Base-by-base conservation (phyloP, 2,113 vertebrate species). In the Petroica traversi region DNA sequence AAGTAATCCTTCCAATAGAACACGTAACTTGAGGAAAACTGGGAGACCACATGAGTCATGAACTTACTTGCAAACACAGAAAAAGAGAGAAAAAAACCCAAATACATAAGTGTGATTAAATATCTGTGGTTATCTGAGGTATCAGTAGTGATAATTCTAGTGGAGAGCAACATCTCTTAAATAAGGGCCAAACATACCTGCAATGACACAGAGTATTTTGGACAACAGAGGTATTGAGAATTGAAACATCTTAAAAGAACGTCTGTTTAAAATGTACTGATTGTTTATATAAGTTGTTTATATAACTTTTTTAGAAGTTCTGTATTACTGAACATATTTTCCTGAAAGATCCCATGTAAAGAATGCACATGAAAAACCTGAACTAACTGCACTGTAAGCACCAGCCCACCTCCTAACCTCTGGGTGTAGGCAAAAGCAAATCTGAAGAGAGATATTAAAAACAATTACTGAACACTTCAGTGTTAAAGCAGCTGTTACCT, bases 1-100 rank as follows among this genome's bases (percentile, higher is more conserved):
- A 99, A 99, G 94, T 98, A 99, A 96, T 99, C 98, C 68, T 98
- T 98, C 99, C 99, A 99, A 96, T 99, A 99, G 97, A 99, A 99
- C 71, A 99, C 99, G 45, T 98, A 99, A 18, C 99, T 99, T 91
- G 99, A 99, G 89, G 99, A 99, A 84, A 99, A 99, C 98, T 99
- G 99, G 81, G 99, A 99, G 82, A 98, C 98, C 92, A 99, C 99
- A 3, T 99, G 99, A 74, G 99, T 99, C 99, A 99, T 99, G 94
- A 99, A 98, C 97, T 99, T 99, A 97, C 99, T 99, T 98, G 73
- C 67, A 97, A 97, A 96, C 25, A 73, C 38, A 96, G 96, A 86
- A 69, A 4, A 92, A 66, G 31, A 76, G 36, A 74, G 83, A 68
- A 89, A 85, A 76, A 95, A 38, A 94, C 89, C 93, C 48, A 68